Evolutionary conservation across 2,113 vertebrate species (phyloP).

Genomic region (Sander vitreus): DNA sequence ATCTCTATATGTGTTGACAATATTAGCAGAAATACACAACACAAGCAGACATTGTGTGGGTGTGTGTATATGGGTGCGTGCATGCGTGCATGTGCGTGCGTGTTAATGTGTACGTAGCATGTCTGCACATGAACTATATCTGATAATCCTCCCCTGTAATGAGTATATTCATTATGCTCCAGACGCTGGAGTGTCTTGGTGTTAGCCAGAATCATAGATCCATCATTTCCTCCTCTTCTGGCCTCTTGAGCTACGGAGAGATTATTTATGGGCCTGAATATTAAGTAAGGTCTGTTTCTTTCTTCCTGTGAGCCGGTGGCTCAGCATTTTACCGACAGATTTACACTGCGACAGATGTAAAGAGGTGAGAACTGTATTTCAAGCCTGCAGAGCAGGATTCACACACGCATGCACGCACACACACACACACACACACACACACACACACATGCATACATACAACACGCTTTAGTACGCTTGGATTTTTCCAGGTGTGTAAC

Average conservation of each 20-base stretch:
- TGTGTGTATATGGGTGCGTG: neutral
- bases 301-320: constrained; percentile 35
- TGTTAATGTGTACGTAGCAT: neutral
- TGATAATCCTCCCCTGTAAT: neutral
- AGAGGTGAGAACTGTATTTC: constrained; percentile 57
- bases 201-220: constrained; percentile 13
- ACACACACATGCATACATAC: too few relatives aligned
- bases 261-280: constrained; percentile 65
- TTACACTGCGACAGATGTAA: constrained; percentile 55
- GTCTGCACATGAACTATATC: neutral
- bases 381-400: constrained; percentile 3
- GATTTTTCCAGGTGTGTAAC: too few relatives aligned
- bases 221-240: neutral
- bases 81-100: too few relatives aligned
- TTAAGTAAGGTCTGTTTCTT: constrained; percentile 48
- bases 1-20: too few relatives aligned
- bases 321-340: constrained; percentile 74
- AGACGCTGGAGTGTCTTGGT: neutral
- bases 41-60: neutral
- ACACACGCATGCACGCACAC: too few relatives aligned
- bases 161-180: constrained; percentile 3
- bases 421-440: too few relatives aligned
- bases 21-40: neutral
- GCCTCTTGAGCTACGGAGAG: constrained; percentile 8
- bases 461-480: too few relatives aligned